phyloP scores from a whole-genome alignment of 2,113 vertebrate genomes.

The Neotoma lepida region DNA sequence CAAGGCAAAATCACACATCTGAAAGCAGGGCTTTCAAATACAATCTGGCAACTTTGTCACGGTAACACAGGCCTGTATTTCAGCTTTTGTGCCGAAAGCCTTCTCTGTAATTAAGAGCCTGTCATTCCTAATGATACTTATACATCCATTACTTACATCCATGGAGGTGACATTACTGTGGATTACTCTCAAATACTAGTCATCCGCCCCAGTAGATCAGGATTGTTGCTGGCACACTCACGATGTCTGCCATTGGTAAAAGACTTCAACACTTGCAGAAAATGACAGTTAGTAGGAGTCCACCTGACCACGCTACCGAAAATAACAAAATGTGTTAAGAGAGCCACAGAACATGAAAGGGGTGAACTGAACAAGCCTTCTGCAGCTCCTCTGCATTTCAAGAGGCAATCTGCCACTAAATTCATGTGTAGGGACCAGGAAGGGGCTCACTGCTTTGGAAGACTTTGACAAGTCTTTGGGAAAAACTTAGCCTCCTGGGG shows the following conservation, averaged over 20 bases:
- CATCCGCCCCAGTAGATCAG: conserved; percentile 43
- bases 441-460: neutral
- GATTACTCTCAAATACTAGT: conserved; percentile 27
- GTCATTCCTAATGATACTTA: neutral
- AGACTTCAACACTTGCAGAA: conserved; percentile 38
- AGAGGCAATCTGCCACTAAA: conserved; percentile 40
- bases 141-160: neutral
- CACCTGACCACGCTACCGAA: conserved; percentile 55
- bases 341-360: neutral
- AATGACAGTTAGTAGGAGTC: conserved; percentile 52
- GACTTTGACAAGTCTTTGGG: conserved; percentile 42
- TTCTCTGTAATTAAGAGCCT: conserved; percentile 45
- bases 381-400: neutral
- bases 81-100: conserved; percentile 48
- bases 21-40: neutral
- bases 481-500: conserved; percentile 14
- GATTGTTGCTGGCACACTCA: conserved; percentile 23
- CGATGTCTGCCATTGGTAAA: conserved; percentile 13
- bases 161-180: neutral
- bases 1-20: neutral
- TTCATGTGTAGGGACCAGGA: neutral
- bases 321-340: conserved; percentile 20
- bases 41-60: neutral
- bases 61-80: neutral
- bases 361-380: neutral